A percentile compares a stretch with the other conserved stretches of the same genome.
These are phyloP conservation scores for Hylia prasina DNA, from an alignment of 2,113 vertebrate genomes.

Conservation along the genomic window DNA sequence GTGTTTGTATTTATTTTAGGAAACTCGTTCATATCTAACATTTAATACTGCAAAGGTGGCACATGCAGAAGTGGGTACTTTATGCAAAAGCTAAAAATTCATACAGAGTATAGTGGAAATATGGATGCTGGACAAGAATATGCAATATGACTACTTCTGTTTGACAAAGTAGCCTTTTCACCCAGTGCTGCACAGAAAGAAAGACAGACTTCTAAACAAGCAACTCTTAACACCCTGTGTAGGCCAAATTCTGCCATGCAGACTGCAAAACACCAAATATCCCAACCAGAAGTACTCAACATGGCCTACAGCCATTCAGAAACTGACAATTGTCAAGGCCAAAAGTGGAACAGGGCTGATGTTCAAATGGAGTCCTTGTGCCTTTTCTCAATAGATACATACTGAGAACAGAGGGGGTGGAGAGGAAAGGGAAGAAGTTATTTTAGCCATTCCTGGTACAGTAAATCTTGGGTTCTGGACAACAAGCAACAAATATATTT, in stretches of 20 bases:
- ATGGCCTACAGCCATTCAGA: neutral
- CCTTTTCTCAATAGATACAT: neutral
- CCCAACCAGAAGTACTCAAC: neutral
- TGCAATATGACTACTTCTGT: neutral
- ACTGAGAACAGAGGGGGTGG: neutral
- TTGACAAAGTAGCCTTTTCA: neutral
- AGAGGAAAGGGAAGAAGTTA: neutral
- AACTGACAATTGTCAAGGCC: neutral
- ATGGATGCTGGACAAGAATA: neutral
- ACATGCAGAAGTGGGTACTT: neutral
- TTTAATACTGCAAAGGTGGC: neutral
- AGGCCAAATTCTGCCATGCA: neutral
- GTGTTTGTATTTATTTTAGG: neutral
- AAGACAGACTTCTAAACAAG: neutral
- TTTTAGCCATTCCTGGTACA: conserved; percentile 5
- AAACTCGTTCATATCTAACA: neutral
- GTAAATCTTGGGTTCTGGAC: neutral
- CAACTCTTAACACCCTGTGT: neutral
- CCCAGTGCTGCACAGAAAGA: neutral
- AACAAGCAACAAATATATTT: neutral
- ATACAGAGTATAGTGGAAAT: neutral
- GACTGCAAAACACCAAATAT: neutral
- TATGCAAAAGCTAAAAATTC: neutral
- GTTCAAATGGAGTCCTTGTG: neutral
- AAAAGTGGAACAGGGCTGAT: neutral